phyloP scores from a whole-genome alignment of 2,888 invertebrate species.

The Apamea monoglypha region DNA sequence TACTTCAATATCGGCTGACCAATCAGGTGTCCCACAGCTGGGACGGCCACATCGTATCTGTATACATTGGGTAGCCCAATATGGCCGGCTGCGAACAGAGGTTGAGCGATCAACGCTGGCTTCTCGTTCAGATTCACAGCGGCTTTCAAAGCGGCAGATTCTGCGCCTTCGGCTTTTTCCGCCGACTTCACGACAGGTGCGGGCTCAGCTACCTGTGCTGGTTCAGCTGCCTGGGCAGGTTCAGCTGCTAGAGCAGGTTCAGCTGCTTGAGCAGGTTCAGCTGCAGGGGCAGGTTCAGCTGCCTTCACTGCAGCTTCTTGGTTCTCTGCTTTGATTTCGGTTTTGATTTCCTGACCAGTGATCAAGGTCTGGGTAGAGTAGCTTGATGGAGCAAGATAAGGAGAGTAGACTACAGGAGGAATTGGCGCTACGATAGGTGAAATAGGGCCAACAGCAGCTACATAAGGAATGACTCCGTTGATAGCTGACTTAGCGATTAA shows the following conservation, averaged over 20 bases:
- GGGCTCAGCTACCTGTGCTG: slow-evolving; percentile 43
- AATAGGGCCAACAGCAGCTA: slow-evolving; percentile 50
- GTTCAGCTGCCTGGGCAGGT: slow-evolving; percentile 11
- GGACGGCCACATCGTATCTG: slow-evolving; percentile 56
- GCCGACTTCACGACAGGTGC: slow-evolving; percentile 16
- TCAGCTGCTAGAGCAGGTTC: slow-evolving; percentile 35
- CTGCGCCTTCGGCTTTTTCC: slow-evolving; percentile 27
- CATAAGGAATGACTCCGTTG: slow-evolving; percentile 40
- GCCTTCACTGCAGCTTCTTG: slow-evolving; percentile 54
- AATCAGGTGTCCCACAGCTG: slow-evolving; percentile 39
- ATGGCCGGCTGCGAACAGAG: slow-evolving; percentile 34
- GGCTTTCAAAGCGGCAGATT: slow-evolving; percentile 54
- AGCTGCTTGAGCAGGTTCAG: slow-evolving; percentile 26
- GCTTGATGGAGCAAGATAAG: slow-evolving; percentile 43
- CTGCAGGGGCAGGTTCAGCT: slow-evolving; percentile 35
- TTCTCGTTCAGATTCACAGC: slow-evolving; percentile 54
- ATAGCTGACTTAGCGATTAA: slow-evolving; percentile 73
- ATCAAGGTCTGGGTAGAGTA: slow-evolving; percentile 35
- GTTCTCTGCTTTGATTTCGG: slow-evolving; percentile 67
- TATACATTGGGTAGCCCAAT: slow-evolving; percentile 56
- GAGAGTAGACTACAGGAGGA: slow-evolving; percentile 59
- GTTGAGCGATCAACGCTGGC: slow-evolving; percentile 34
- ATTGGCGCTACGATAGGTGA: slow-evolving; percentile 58
- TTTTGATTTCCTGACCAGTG: slow-evolving; percentile 49
- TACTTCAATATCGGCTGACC: slow-evolving; percentile 61